Evolutionary conservation across 2,113 vertebrate genomes (phyloP).

Genomic region (Nothobranchius kuhntae): DNA sequence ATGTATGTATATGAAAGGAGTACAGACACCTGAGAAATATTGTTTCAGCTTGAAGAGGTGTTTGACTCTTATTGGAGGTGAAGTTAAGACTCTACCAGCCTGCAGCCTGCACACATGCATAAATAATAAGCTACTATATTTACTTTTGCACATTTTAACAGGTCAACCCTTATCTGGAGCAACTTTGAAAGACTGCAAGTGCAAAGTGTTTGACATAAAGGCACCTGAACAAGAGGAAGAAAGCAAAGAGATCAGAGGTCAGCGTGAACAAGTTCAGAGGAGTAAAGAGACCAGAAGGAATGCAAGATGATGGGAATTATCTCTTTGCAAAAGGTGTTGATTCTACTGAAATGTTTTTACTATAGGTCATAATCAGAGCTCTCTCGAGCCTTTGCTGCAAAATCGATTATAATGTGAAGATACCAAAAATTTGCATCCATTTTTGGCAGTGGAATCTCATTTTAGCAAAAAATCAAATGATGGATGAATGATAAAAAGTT

Average conservation of each 20-base stretch:
- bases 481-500: too few species aligned
- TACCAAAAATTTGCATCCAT: too few species aligned
- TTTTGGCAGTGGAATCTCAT: too few species aligned
- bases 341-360: too few species aligned
- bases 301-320: too few species aligned
- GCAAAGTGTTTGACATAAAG: neutral
- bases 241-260: neutral
- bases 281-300: neutral
- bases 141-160: constrained; percentile 30
- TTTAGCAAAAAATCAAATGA: too few species aligned
- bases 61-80: constrained; percentile 44
- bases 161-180: constrained; percentile 16
- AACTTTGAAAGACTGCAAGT: neutral
- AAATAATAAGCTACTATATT: constrained; percentile 33
- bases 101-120: constrained; percentile 38
- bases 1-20: neutral
- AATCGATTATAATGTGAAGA: too few species aligned
- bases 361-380: too few species aligned
- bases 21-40: neutral
- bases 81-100: constrained; percentile 33
- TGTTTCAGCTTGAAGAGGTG: constrained; percentile 37
- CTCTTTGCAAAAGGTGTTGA: too few species aligned
- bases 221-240: neutral
- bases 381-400: too few species aligned
- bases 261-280: neutral